Evolutionary conservation across 2,888 invertebrate species (phyloP).

Genomic region (Tetranychus truncatus): DNA sequence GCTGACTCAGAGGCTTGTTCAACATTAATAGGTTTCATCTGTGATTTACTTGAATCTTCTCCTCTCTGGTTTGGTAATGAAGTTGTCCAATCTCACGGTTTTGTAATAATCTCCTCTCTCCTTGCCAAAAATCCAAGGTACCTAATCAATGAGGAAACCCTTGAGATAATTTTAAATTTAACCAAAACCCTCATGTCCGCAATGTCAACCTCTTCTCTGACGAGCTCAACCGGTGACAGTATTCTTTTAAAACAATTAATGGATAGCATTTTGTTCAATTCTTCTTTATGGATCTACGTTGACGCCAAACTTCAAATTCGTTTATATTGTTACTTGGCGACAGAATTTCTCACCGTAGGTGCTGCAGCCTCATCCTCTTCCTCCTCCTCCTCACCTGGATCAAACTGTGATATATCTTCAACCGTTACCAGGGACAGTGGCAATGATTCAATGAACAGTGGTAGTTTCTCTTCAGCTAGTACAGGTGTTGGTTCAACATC

Average conservation of each 20-base stretch:
- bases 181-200: conserved; percentile 30
- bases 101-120: conserved; percentile 92
- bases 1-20: conserved; percentile 40
- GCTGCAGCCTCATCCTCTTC: conserved; percentile 28
- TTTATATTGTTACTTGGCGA: conserved; percentile 90
- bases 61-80: conserved; percentile 35
- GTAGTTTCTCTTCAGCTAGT: neutral
- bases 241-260: conserved; percentile 54
- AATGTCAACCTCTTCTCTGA: conserved; percentile 4
- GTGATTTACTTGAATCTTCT: conserved; percentile 87
- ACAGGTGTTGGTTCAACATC: neutral
- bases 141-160: conserved; percentile 79
- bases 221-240: neutral
- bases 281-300: conserved; percentile 84
- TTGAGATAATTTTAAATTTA: conserved; percentile 42
- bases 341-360: conserved; percentile 67
- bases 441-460: conserved; percentile 4
- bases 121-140: conserved; percentile 60
- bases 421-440: conserved; percentile 5
- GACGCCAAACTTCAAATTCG: conserved; percentile 36
- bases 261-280: conserved; percentile 98
- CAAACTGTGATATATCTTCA: conserved; percentile 6
- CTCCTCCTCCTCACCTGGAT: neutral
- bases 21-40: conserved; percentile 86
- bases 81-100: conserved; percentile 96